These are phyloP conservation scores for Piaya cayana DNA, from an alignment of 2,113 vertebrate genomes.

Conservation along the genomic window DNA sequence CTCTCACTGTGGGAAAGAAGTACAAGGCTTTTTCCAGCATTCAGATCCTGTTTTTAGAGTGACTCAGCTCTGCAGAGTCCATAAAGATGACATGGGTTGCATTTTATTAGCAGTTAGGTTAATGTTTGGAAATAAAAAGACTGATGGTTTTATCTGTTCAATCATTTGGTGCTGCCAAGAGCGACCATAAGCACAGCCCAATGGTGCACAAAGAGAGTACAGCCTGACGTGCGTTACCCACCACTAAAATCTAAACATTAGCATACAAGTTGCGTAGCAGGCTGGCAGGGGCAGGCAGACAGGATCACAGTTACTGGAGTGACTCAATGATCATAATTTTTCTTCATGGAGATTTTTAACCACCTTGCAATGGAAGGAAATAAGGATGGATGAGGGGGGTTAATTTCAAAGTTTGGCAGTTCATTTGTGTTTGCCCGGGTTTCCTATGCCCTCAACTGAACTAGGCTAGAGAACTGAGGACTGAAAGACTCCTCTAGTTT, in stretches of 20 bases:
- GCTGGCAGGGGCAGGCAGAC: constrained; percentile 53
- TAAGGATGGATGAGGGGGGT: background rate
- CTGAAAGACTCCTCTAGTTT: background rate
- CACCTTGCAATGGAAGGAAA: background rate
- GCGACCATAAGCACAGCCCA: constrained; percentile 59
- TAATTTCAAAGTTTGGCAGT: background rate
- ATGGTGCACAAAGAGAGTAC: constrained; percentile 24
- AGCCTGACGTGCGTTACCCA: constrained; percentile 36
- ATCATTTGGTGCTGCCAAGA: constrained; percentile 55
- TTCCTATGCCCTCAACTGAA: background rate
- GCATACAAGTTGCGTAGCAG: constrained; percentile 26
- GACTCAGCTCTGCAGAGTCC: constrained; percentile 67
- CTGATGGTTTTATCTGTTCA: constrained; percentile 70
- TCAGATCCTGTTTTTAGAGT: constrained; percentile 63
- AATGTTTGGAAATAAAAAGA: constrained; percentile 73
- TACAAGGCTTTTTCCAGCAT: constrained; percentile 61
- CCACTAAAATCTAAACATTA: constrained; percentile 45
- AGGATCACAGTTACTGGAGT: background rate
- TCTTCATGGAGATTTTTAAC: constrained; percentile 6
- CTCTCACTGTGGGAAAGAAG: constrained; percentile 44
- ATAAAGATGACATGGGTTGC: constrained; percentile 27
- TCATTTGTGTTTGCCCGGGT: background rate
- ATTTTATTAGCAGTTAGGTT: constrained; percentile 73
- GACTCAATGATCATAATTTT: constrained; percentile 25
- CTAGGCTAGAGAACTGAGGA: background rate